Conservation (phyloP, 1,140 invertebrate genomes). For the Hylaeus anthracinus region DNA sequence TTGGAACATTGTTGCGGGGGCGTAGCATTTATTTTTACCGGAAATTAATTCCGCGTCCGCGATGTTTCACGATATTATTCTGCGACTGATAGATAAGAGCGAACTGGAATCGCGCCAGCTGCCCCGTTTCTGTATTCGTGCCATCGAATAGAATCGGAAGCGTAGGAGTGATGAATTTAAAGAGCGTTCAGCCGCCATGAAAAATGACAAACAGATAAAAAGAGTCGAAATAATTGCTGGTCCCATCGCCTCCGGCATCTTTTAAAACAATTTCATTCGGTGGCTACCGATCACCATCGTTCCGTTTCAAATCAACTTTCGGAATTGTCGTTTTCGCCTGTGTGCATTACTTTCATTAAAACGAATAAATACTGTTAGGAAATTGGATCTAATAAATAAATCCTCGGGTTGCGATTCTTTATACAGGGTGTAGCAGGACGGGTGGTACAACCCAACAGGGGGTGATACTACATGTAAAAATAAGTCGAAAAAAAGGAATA, state of each 20-base stretch:
- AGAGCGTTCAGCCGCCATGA: conserved; percentile 36
- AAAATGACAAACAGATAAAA: conserved; percentile 44
- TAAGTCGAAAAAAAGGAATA: too few species aligned
- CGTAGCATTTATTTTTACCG: conserved; percentile 42
- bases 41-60: conserved; percentile 57
- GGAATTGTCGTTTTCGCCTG: too few species aligned
- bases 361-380: too few species aligned
- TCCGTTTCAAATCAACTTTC: too few species aligned
- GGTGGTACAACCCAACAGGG: too few species aligned
- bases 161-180: conserved; percentile 63
- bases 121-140: conserved; percentile 51
- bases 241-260: not conserved
- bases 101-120: conserved; percentile 62
- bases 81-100: conserved; percentile 61
- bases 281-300: not conserved
- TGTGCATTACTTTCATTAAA: too few species aligned
- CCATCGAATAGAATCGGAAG: conserved; percentile 57
- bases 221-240: not conserved
- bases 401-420: too few species aligned
- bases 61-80: conserved; percentile 55
- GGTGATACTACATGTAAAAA: too few species aligned
- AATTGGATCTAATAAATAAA: too few species aligned
- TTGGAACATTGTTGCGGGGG: conserved; percentile 27
- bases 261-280: conserved; percentile 17
- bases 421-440: too few species aligned